Evolutionary conservation across 1,140 invertebrate genomes (phyloP).

Genomic region (Marisa cornuarietis): DNA sequence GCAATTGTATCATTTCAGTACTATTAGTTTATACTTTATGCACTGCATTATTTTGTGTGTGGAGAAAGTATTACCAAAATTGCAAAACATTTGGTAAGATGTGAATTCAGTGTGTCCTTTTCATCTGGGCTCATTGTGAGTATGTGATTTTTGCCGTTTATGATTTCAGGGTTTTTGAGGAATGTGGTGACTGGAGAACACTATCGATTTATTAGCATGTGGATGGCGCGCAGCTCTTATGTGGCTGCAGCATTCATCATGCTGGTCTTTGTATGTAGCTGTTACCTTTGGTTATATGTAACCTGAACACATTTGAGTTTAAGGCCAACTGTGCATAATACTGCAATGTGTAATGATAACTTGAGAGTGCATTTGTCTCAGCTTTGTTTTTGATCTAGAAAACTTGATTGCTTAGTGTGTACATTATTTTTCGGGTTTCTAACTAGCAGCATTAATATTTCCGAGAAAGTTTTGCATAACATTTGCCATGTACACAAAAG

Average conservation of each 20-base stretch:
- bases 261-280: constrained; percentile 95
- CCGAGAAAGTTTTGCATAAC: no score
- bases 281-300: background rate
- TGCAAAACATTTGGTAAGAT: background rate
- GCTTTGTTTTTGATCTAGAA: background rate
- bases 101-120: no score
- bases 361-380: background rate
- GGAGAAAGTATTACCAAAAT: background rate
- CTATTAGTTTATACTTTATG: background rate
- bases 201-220: constrained; percentile 97
- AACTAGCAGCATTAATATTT: background rate
- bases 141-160: constrained; percentile 1
- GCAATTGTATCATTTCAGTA: no score
- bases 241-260: constrained; percentile 95
- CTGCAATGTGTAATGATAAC: background rate
- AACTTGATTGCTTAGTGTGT: background rate
- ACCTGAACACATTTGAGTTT: no score
- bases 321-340: no score
- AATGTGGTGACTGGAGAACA: constrained; percentile 99
- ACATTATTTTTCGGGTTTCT: background rate
- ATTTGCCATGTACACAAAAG: background rate
- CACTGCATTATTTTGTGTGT: background rate
- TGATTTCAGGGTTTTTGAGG: constrained; percentile 72
- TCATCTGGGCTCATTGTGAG: background rate
- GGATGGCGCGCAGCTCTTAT: constrained; percentile 90